Percentiles rank a stretch among this genome's conserved stretches.
These are phyloP conservation scores for Chaenogobius annularis DNA, from an alignment of 2,113 vertebrate genomes.

Conservation along the genomic window DNA sequence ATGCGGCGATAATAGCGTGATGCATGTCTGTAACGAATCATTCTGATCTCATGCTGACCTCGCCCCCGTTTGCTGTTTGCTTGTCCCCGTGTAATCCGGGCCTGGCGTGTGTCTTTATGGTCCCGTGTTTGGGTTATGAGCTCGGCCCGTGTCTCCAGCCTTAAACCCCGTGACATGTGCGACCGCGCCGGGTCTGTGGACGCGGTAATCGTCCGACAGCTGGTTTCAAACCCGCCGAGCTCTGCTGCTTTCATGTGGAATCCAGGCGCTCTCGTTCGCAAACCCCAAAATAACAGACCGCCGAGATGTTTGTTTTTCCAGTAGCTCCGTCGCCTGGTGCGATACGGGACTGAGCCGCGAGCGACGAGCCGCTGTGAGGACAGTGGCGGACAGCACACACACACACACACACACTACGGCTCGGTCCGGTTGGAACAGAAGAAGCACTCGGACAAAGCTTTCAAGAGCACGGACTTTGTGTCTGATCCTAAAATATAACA, in stretches of 20 bases:
- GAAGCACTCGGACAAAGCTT: no score
- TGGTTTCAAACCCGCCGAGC: constrained; percentile 54
- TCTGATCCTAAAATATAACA: no score
- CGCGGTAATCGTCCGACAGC: constrained; percentile 56
- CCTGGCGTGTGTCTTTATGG: background rate
- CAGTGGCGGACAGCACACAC: no score
- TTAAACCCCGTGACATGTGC: background rate
- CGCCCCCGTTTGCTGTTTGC: background rate
- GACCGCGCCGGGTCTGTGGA: constrained; percentile 8
- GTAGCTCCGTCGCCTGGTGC: constrained; percentile 56
- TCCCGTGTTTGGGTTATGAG: constrained; percentile 13
- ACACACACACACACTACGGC: no score
- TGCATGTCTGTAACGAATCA: no score
- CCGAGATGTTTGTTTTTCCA: constrained; percentile 64
- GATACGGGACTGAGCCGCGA: constrained; percentile 47
- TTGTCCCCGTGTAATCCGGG: background rate
- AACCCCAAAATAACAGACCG: constrained; percentile 67
- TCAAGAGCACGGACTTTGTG: no score
- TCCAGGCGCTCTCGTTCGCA: constrained; percentile 63
- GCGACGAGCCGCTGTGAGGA: no score
- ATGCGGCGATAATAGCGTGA: no score
- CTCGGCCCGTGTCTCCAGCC: background rate
- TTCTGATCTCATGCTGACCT: background rate
- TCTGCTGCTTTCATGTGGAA: constrained; percentile 63
- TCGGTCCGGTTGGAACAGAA: no score